Percentiles rank a stretch among this genome's conserved stretches.
Conservation (phyloP, 2,113 vertebrate species). For the Baryphthengus martii region DNA sequence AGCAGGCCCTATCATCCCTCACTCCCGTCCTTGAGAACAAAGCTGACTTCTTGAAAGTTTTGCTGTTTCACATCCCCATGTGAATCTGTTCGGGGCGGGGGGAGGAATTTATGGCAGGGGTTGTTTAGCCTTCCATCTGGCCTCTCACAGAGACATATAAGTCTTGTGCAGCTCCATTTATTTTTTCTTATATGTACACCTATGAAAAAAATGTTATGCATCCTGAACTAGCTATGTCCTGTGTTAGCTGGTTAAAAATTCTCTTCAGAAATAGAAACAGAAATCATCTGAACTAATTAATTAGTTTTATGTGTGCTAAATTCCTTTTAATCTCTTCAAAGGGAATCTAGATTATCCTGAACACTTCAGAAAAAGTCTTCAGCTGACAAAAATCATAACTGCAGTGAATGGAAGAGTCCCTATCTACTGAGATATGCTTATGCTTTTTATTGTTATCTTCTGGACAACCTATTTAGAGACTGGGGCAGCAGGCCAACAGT, state of each 20-base stretch:
- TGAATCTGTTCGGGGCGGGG: no score
- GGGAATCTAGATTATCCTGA: not conserved
- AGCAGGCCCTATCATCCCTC: no score
- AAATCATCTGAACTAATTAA: not conserved
- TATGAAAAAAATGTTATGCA: not conserved
- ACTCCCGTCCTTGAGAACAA: no score
- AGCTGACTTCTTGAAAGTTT: no score
- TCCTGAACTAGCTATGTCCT: not conserved
- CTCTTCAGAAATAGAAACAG: not conserved
- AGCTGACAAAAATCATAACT: not conserved
- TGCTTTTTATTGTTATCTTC: no score
- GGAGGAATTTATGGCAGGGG: no score
- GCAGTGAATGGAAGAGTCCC: not conserved
- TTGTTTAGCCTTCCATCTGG: no score
- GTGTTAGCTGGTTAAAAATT: not conserved
- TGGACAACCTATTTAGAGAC: not conserved
- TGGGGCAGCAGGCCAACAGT: not conserved
- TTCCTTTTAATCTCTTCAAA: not conserved
- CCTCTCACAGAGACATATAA: not conserved
- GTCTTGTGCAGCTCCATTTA: not conserved
- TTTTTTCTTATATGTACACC: not conserved
- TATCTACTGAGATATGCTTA: not conserved
- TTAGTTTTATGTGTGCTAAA: not conserved
- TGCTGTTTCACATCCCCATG: no score
- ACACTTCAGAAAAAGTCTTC: not conserved